A percentile compares a stretch with the other conserved stretches of the same genome.
Evolutionary conservation across 1,140 invertebrate genomes (phyloP).

Genomic region (Drosophila arawakana): DNA sequence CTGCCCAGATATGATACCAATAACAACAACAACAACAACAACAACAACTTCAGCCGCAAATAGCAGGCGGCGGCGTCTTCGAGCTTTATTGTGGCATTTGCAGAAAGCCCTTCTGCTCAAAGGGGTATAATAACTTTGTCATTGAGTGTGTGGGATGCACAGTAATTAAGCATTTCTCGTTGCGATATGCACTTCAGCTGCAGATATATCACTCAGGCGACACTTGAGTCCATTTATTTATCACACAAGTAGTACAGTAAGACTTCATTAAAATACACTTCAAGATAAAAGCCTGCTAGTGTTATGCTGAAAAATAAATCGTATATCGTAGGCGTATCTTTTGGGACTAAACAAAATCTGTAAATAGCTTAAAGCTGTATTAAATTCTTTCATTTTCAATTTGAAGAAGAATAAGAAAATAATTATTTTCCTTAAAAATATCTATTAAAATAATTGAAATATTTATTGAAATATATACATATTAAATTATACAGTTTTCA

Average conservation of each 20-base stretch:
- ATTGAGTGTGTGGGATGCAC: slow-evolving; percentile 58
- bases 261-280: slow-evolving; percentile 9
- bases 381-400: no score
- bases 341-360: no score
- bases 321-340: neutral
- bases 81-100: slow-evolving; percentile 70
- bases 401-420: no score
- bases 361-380: no score
- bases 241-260: slow-evolving; percentile 4
- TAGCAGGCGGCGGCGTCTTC: slow-evolving; percentile 52
- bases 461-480: no score
- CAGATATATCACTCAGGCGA: neutral
- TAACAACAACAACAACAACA: slow-evolving; percentile 32
- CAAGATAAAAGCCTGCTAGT: neutral
- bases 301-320: neutral
- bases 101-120: slow-evolving; percentile 41
- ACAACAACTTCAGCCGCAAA: slow-evolving; percentile 14
- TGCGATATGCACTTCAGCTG: slow-evolving; percentile 10
- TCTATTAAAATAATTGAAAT: no score
- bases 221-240: slow-evolving; percentile 21
- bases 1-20: slow-evolving; percentile 32
- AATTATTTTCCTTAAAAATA: no score
- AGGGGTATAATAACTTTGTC: slow-evolving; percentile 58
- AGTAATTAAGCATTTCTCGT: slow-evolving; percentile 38
- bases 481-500: no score